Conservation (phyloP, 2,113 vertebrate genomes). For the Pseudonaja textilis region DNA sequence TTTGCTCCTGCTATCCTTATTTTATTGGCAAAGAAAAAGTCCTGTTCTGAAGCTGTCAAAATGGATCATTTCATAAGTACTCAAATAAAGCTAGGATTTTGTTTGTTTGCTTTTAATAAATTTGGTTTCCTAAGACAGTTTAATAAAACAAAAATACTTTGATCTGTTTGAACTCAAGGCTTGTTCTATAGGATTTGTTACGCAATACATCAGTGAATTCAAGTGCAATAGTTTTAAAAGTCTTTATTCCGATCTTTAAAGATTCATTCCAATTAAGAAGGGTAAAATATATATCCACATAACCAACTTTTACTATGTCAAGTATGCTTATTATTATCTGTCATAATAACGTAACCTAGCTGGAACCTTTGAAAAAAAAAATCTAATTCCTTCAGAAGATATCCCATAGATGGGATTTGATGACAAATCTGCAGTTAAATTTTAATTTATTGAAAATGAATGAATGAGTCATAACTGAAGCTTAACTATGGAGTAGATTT, state of each 20-base stretch:
- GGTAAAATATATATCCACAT: constrained; percentile 1
- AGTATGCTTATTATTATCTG: background rate
- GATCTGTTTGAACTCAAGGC: constrained; percentile 43
- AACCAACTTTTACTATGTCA: background rate
- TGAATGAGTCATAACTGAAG: background rate
- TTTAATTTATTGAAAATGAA: background rate
- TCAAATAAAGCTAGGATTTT: constrained; percentile 44
- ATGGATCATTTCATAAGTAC: constrained; percentile 42
- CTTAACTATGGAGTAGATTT: background rate
- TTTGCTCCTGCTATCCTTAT: constrained; percentile 7
- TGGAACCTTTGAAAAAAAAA: background rate
- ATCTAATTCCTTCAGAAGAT: background rate
- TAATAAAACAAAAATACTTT: constrained; percentile 24
- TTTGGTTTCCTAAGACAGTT: constrained; percentile 41
- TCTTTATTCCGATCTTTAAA: constrained; percentile 4
- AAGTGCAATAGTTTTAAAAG: constrained; percentile 22
- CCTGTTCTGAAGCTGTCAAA: constrained; percentile 39
- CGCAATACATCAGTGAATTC: constrained; percentile 39
- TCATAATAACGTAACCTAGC: background rate
- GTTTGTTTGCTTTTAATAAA: constrained; percentile 56
- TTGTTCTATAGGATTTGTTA: constrained; percentile 38
- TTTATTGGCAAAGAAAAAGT: constrained; percentile 33
- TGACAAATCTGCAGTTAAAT: background rate
- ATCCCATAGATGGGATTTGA: background rate
- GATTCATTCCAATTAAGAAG: constrained; percentile 29